Base-by-base conservation (phyloP, 2,797 vertebrate genomes). In the Eulemur albifrons region DNA sequence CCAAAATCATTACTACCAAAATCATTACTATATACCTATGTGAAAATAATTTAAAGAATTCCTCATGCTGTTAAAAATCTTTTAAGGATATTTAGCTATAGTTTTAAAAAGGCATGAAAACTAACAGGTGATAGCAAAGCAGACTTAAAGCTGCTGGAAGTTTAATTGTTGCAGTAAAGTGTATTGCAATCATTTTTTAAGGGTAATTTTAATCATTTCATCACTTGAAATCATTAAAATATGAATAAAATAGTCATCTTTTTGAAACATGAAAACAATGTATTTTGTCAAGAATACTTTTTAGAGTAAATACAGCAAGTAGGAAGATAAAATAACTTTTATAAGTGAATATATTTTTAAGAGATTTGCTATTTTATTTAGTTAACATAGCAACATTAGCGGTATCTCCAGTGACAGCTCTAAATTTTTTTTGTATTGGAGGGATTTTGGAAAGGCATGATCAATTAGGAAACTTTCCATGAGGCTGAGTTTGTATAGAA, bases 181-280 rank as follows among this genome's bases (percentile, higher is more conserved):
- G 5, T 5, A 61, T 40, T 8, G 25, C 2, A 17, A 50, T 48
- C 17, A 54, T 65, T 79, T 23, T 65, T 45, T 40, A 40, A 84
- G 2, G 35, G 10, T 75, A 76, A 43, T 79, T 93, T 85, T 48
- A 59, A 84, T 63, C 8, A 67, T 57, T 57, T 65, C 40, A 67
- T 83, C 7, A 86, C 14, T 40, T 91, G 32, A 90, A 94, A 52
- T 87, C 23, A 72, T 48, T 90, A 52, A 10, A 63, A 79, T 59
- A 30, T 57, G 48, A 87, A 84, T 38, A 87, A 94, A 92, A 79
- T 11, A 91, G 4, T 38, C 17, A 15, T 65, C 21, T 15, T 93
- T 52, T 94, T 75, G 45, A 94, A 77, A 80, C 10, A 32, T 40
- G 25, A 93, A 30, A 91, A 91, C 94, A 94, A 72, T 35, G 20